A percentile compares a stretch with the other conserved stretches of the same genome.
Evolutionary conservation across 53 echinoderm and acorn worm species (phyloP).

Genomic region (Apostichopus leukothele): DNA sequence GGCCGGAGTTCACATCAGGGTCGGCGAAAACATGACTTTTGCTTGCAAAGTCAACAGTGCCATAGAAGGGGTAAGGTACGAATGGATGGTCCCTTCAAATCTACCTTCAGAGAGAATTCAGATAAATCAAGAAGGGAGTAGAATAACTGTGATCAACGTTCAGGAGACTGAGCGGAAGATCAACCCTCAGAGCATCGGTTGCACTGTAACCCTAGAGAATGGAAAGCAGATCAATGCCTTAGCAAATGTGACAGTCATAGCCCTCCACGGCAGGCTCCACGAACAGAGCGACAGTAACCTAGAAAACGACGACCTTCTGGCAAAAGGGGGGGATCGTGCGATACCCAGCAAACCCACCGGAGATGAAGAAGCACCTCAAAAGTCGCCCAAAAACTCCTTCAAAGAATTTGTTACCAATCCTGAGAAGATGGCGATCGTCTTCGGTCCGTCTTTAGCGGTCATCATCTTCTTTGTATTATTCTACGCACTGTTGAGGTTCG

Average conservation of each 20-base stretch:
- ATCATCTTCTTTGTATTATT: slow-evolving; percentile 67
- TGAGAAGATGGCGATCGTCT: slow-evolving; percentile 71
- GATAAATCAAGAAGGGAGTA: slow-evolving; percentile 59
- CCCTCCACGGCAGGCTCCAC: neutral
- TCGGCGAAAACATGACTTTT: slow-evolving; percentile 65
- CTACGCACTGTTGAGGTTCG: neutral
- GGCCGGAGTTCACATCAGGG: slow-evolving; percentile 41
- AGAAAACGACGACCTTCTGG: neutral
- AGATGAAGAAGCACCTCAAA: neutral
- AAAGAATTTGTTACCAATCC: neutral
- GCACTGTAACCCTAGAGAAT: slow-evolving; percentile 70
- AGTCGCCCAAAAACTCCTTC: neutral
- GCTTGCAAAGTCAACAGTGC: slow-evolving; percentile 62
- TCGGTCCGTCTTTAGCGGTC: slow-evolving; percentile 78
- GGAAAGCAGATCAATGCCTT: slow-evolving; percentile 58
- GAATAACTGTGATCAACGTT: slow-evolving; percentile 58
- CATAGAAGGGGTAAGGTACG: slow-evolving; percentile 59
- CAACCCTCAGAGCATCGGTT: slow-evolving; percentile 49
- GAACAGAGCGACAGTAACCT: neutral
- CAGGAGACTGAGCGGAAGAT: slow-evolving; percentile 25
- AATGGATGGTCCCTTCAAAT: slow-evolving; percentile 64
- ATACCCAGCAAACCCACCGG: neutral
- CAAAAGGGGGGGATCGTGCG: too few species aligned
- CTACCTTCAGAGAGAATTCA: slow-evolving; percentile 56
- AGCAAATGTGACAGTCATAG: slow-evolving; percentile 63